These are phyloP conservation scores for Cliona cf. orientalis DNA, from an alignment of 37 sponge, comb jelly and placozoan species.

Conservation along the genomic window DNA sequence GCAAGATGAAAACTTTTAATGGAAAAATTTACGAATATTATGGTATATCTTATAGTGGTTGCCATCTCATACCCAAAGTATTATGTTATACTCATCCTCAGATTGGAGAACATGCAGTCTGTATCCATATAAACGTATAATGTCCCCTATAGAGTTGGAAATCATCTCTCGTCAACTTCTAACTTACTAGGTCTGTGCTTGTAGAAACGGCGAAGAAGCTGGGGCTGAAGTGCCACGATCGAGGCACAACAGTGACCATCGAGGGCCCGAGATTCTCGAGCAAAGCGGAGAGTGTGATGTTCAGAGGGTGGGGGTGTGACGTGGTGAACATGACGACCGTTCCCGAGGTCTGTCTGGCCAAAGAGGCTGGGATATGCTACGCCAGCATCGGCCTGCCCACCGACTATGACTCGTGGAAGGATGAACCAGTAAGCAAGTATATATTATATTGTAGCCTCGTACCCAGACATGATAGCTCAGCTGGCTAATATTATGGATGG, in stretches of 20 bases:
- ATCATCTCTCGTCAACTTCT: neutral
- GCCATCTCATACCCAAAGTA: no score
- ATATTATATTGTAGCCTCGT: neutral
- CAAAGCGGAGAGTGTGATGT: constrained; percentile 89
- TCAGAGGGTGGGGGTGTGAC: constrained; percentile 82
- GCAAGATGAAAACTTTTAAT: no score
- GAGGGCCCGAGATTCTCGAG: constrained; percentile 98
- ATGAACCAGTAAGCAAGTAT: constrained; percentile 39
- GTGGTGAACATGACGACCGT: constrained; percentile 97
- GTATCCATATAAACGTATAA: no score
- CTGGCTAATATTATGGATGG: no score
- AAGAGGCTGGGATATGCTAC: constrained; percentile 90
- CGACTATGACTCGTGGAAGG: constrained; percentile 96
- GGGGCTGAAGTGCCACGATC: constrained; percentile 44
- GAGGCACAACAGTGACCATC: constrained; percentile 86
- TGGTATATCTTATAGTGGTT: no score
- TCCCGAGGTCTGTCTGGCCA: constrained; percentile 94
- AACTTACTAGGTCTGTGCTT: constrained; percentile 31
- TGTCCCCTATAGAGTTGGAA: neutral
- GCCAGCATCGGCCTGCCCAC: constrained; percentile 93
- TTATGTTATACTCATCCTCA: no score
- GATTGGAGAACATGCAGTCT: no score
- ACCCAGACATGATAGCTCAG: no score
- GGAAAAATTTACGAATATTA: no score
- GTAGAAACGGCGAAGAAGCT: constrained; percentile 56